Evolutionary conservation across 2,888 invertebrate species (phyloP), one percentile per base, ranked within the genome.

Genomic region (Busseola fusca): DNA sequence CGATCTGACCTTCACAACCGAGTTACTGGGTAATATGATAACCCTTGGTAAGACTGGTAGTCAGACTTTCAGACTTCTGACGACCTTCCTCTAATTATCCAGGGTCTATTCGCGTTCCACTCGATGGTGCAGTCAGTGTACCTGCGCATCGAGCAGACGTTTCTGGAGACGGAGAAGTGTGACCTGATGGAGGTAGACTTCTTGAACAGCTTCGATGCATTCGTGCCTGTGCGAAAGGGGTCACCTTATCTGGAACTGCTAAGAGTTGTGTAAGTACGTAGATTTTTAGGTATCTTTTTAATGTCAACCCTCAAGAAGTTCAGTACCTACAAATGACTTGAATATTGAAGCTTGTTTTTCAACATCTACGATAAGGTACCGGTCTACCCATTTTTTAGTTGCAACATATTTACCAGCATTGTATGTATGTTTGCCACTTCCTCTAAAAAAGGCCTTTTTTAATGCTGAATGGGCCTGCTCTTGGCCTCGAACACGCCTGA

Each of bases 141-240:
- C 87, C 92, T 95, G 18, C 88, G 95, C 48, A 92, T 96, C 10
- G 96, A 96, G 67, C 91, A 95, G 57, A 96, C 96, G 0, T 97
- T 94, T 78, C 85, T 91, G n/a, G 96, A 96, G 81, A 92, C 89
- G 3, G 96, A 97, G 83, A 97, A 97, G 78, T 97, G 97, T 72
- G 96, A 96, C 58, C 88, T 97, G 18, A 93, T 92, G 79, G 96
- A 96, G 77, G 93, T 96, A 3, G 92, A 93, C 76, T 92, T 86
- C 34, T 62, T 93, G 68, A 91, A 90, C 70, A 88, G 86, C 1
- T 88, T 91, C 30, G 87, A 90, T 25, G 89, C 91, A 0, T 88
- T 87, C 65, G 87, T 91, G 7, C 95, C 95, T 0, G 88, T 93
- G 34, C 88, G 87, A 74, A 94, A 91, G 73, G 86, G 89, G 66